Evolutionary conservation across 1,140 invertebrate genomes (phyloP), one percentile per base, ranked within the genome.

Genomic region (Cryptotermes secundus): DNA sequence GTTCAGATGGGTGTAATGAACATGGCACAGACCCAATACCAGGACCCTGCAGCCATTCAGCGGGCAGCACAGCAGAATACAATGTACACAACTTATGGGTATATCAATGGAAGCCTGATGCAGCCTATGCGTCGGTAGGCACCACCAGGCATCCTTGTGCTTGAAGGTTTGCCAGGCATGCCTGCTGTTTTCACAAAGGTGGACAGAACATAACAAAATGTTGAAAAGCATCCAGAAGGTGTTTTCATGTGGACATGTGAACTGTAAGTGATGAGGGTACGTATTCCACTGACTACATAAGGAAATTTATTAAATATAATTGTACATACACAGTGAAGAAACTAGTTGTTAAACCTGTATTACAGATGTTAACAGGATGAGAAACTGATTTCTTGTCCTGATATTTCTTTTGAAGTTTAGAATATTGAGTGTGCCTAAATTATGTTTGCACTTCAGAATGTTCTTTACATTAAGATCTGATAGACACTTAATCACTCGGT

Each of bases 21-120:
- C 86, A 93, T 95, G 84, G 90, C 93, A 84, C 94, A 95, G 87
- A 92, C 93, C 35, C 94, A 95, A 87, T 95, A 95, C 88, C 93
- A 94, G 84, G 94, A 95, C 88, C 92, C 94, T 0, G 90, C 94
- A 35, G 91, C 93, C 42, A 92, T 94, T 86, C 93, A 93, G 87
- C 89, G 92, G 59, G 91, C 92, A 12, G 92, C 93, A 82, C 93
- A 95, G 86, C 94, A 94, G 87, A 94, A 93, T 86, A 91, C 93
- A 65, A 93, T 95, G 87, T 96, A 96, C 87, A 93, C 94, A 22
- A 90, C 93, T 34, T 96, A 96, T 85, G 93, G 94, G 1, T 96
- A 96, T 88, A 95, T 96, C 45, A 96, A 96, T 88, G 91, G 92
- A 16, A 90, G 91, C 42, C 89, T 93, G 14, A 92, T 93, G 90